Evolutionary conservation across 2,888 invertebrate genomes (phyloP), one percentile per base, ranked within the genome.

Genomic region (Ypsolopha sequella): DNA sequence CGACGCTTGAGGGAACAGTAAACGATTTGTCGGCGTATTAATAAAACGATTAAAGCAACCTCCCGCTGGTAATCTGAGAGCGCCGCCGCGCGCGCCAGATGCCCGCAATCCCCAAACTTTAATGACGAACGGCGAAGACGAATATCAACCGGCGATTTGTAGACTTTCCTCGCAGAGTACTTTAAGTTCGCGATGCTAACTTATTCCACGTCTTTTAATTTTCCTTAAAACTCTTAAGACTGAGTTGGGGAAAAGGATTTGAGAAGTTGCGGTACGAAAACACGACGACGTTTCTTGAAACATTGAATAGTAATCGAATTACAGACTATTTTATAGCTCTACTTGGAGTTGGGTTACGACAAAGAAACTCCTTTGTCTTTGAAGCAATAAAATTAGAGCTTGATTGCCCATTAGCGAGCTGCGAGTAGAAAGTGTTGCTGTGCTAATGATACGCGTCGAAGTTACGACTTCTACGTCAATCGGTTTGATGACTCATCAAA

Each of bases 1-100:
- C 65, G 64, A 73, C 70, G 66, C 69, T 68, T 73, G 24, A 24
- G 24, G 71, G 70, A 69, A 70, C 76, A 74, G 73, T 78, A 84
- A 82, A 76, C 80, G 81, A 84, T 85, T 82, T 81, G 80, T 73
- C 78, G 81, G 80, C 79, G 84, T 84, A 84, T 85, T 84, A 85
- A 84, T 85, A 84, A 84, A 85, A 85, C 85, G 85, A 86, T 86
- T 86, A 84, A 85, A 82, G 74, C 77, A 81, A 82, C 77, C 82
- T 77, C 71, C 74, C 67, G 68, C 72, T 36, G 78, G 82, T 85
- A 85, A 86, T 86, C 85, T 77, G 84, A 61, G 78, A 80, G 77
- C 76, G 76, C 69, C 72, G 78, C 70, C 71, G 70, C 8, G 74
- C 68, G 80, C 81, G 70, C 74, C 84, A 84, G 82, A 82, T 85